Evolutionary conservation across 1,140 invertebrate species (phyloP), one percentile per base, ranked within the genome.

Genomic region (Mya arenaria): DNA sequence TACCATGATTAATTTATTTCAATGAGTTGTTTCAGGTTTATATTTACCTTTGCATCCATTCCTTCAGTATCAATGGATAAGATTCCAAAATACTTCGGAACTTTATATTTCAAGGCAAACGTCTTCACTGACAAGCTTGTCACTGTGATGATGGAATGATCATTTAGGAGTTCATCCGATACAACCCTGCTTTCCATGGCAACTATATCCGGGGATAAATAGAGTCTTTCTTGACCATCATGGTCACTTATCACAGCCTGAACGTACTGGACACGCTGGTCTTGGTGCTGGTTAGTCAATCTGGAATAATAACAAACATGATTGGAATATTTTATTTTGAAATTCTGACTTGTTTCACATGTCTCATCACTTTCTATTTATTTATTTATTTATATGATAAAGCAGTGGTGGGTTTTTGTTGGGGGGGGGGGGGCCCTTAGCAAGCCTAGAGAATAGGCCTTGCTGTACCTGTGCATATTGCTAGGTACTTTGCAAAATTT

Each of bases 151-250:
- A 65, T 34, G 56, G 68, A 41, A 1, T 28, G 23, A 4, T 62
- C 32, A 5, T n/a, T 28, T 3, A 56, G 36, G 15, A 60, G 37
- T 0, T 58, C 32, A 25, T 74, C 60, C 19, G 5, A 44, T 1
- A 65, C 28, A 32, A 89, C 41, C 81, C 90, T 86, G 34, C 85
- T 86, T 44, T 90, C 88, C 84, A 88, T 88, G 17, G 80, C 73
- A 32, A 82, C 84, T n/a, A 82, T 39, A 36, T 87, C 85, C 34
- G 55, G 23, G 0, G 84, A 80, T 23, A 86, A 34, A 10, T 85
- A 74, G 62, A 90, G 84, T 30, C 84, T 69, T 5, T 74, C 79
- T 17, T 34, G 39, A 48, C 87, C 87, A 75, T 89, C 85, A 25
- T 44, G 63, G 4, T 74, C 55, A 39, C 86, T 75, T 17, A 90